Evolutionary conservation across 2,888 invertebrate species (phyloP), one percentile per base, ranked within the genome.

Genomic region (Tridacna gigas): DNA sequence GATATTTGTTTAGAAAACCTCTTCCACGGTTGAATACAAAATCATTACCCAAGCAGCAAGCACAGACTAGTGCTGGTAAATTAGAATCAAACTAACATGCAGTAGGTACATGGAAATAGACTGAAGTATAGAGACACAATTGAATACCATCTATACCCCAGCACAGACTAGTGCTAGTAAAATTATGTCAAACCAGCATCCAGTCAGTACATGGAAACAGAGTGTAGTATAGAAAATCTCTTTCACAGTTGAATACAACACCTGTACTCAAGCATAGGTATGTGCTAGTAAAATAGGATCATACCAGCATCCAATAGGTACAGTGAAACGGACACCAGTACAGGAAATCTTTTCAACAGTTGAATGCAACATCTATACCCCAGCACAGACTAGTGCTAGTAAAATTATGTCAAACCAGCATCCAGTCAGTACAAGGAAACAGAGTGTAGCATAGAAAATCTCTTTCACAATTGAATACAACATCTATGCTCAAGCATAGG

Each of bases 101-200:
- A 56, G 20, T 56, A 56, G 2, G 56, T 56, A 3, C 56, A 15
- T 3, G 56, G 11, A 56, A 56, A 56, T 11, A 56, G 56, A 56
- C 56, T 56, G 56, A 15, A 20, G 20, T 56, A 20, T 3, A 5
- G 15, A 56, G 1, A 56, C 18, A 20, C 20, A 56, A 11, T 56
- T 56, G 56, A 20, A 20, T 56, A 15, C 18, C 56, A 56, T 56
- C 56, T 20, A 56, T 56, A 56, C 20, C 56, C 56, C 2, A 56
- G 56, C 56, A 56, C 15, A 20, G 56, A 56, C 56, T 56, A 56
- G 56, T 56, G 56, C 56, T 56, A 56, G 56, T 56, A 56, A 56
- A 20, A 3, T 5, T 5, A 11, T 9, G 9, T 5, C 20, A 66
- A 25, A 56, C 56, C 56, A 56, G 56, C 56, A 56, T 56, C 56